Evolutionary conservation across 2,797 vertebrate genomes (phyloP).

Genomic region (Falco naumanni): DNA sequence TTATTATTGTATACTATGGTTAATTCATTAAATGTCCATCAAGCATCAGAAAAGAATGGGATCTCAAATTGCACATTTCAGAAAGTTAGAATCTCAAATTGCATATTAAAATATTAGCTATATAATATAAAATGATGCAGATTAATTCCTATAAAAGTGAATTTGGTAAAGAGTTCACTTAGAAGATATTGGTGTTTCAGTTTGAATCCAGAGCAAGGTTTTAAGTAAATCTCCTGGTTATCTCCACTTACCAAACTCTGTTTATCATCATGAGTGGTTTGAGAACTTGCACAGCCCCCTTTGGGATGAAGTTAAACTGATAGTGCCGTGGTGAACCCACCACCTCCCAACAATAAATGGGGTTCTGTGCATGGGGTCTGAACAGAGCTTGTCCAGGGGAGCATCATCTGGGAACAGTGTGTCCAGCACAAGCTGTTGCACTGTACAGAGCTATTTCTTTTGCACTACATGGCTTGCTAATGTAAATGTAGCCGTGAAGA

Average conservation of each 20-base stretch:
- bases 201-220: not conserved
- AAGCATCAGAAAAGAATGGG: not conserved
- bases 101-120: not conserved
- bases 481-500: not conserved
- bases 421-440: not conserved
- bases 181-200: not conserved
- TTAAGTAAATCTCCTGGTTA: not conserved
- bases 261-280: not conserved
- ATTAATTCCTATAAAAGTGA: not conserved
- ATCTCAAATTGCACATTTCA: not conserved
- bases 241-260: not conserved
- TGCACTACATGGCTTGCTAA: not conserved
- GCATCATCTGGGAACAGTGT: not conserved
- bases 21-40: not conserved
- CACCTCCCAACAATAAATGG: not conserved
- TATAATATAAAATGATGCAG: not conserved
- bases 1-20: not conserved
- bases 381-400: not conserved
- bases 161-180: not conserved
- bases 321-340: fast-evolving
- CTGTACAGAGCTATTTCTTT: not conserved
- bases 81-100: not conserved
- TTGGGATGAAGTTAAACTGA: not conserved
- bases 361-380: not conserved
- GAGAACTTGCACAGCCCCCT: not conserved